Evolutionary conservation across 2,888 invertebrate species (phyloP), one percentile per base, ranked within the genome.

Genomic region (Synergus umbraculus): DNA sequence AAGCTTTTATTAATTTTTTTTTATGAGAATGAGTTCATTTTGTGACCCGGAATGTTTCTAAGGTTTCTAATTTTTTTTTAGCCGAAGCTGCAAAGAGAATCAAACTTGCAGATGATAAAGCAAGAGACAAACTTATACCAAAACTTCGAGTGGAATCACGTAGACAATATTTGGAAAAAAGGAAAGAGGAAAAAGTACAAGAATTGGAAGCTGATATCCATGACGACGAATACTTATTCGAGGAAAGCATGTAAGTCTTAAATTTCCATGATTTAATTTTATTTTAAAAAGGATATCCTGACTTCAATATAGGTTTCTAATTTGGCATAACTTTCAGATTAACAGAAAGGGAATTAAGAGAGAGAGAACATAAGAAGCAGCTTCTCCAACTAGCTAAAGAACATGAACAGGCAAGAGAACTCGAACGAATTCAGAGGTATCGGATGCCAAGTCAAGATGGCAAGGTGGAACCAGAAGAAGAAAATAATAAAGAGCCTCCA

Each of bases 221-320:
- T 69, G 99, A 99, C 92, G 99, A 99, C 93, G 98, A 99, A 92
- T 98, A 97, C 90, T 94, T 99, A 0, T 99, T 99, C 92, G 96
- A 97, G 78, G 97, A 97, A 83, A 95, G 96, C 90, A 94, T 96
- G 96, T 98, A 94, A 94, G 95, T 94, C 77, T 58, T 76, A 58
- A 44, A 73, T 58, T 22, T 46, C 13, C 10, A 58, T 10, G 41
- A 15, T 29, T 43, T 10, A 12, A 43, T 18, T n/a, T 58, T 49
- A 49, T 64, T 13, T 76, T 37, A 13, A 0, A 64, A 37, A 76
- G 9, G 15, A 49, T 58, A 3, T 44, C 76, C 43, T 22, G 10
- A 41, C 76, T 49, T 77, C 15, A 12, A 22, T 77, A 0, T 13
- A 63, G 18, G 4, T 29, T 63, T 29, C 7, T 13, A 63, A 69